Conservation (phyloP, 2,888 invertebrate genomes). For the Kryphioiulus occultus region DNA sequence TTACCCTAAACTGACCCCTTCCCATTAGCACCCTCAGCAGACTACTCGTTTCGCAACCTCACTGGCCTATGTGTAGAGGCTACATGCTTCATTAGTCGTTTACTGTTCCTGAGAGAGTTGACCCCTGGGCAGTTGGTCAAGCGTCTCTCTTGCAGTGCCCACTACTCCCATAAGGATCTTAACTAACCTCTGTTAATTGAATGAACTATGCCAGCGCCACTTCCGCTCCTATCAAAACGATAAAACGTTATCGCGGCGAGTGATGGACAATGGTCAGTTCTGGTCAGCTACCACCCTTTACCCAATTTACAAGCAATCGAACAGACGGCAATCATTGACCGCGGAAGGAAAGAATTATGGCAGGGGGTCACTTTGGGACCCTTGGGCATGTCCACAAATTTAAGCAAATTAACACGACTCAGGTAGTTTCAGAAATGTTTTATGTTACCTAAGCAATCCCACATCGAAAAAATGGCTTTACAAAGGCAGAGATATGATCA, state of each 20-base stretch:
- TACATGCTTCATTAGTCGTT: slow-evolving; percentile 8
- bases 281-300: background rate
- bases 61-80: background rate
- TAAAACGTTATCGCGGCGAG: background rate
- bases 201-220: slow-evolving; percentile 14
- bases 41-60: background rate
- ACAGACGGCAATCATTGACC: background rate
- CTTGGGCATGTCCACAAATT: too few species aligned
- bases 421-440: background rate
- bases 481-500: too few species aligned
- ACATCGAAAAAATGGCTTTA: too few species aligned
- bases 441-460: too few species aligned
- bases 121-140: background rate
- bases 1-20: background rate
- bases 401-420: background rate
- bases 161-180: slow-evolving; percentile 19
- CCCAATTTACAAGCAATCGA: background rate
- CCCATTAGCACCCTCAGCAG: background rate
- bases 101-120: background rate
- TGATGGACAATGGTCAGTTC: background rate
- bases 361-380: background rate
- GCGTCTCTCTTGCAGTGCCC: background rate
- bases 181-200: slow-evolving; percentile 43
- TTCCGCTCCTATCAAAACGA: background rate
- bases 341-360: background rate